Percentiles rank a stretch among this genome's conserved stretches.
Evolutionary conservation across 1,140 invertebrate species (phyloP).

Genomic region (Halictus rubicundus): DNA sequence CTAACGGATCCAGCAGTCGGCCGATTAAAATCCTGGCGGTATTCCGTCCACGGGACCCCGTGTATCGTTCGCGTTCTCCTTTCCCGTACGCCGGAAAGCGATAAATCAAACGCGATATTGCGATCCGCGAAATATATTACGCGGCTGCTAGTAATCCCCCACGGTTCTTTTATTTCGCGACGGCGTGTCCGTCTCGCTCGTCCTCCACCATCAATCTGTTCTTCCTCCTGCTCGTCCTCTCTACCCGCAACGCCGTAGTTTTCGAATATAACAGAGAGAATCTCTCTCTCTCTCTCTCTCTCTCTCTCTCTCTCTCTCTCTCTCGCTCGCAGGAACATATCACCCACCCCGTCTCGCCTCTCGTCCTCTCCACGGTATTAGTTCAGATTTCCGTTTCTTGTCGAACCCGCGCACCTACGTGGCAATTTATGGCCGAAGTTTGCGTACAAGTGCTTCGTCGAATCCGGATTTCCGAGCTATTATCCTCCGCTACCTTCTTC

Average conservation of each 20-base stretch:
- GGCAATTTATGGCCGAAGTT: slow-evolving; percentile 22
- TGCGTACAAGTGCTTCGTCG: background rate
- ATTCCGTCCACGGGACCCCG: too few relatives aligned
- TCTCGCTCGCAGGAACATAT: too few relatives aligned
- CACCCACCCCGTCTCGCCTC: background rate
- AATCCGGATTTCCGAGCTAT: slow-evolving; percentile 24
- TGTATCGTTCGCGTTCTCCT: too few relatives aligned
- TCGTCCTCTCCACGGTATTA: slow-evolving; percentile 12
- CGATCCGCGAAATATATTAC: slow-evolving; percentile 28
- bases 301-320: too few relatives aligned
- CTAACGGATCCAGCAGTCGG: background rate
- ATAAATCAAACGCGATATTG: slow-evolving; percentile 43
- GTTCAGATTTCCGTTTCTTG: slow-evolving; percentile 38
- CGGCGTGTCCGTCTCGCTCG: slow-evolving; percentile 21
- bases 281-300: too few relatives aligned
- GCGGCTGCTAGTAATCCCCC: background rate
- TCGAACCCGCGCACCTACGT: background rate
- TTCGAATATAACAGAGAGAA: background rate
- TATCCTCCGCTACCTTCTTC: slow-evolving; percentile 1
- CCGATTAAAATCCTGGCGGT: background rate
- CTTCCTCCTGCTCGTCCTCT: background rate
- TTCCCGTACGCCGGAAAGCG: background rate
- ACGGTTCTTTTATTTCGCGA: slow-evolving; percentile 6
- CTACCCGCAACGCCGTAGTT: background rate
- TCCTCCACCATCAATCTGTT: slow-evolving; percentile 27